These are phyloP conservation scores for Mylabris phalerata DNA, from an alignment of 1,140 invertebrate genomes.

Conservation along the genomic window DNA sequence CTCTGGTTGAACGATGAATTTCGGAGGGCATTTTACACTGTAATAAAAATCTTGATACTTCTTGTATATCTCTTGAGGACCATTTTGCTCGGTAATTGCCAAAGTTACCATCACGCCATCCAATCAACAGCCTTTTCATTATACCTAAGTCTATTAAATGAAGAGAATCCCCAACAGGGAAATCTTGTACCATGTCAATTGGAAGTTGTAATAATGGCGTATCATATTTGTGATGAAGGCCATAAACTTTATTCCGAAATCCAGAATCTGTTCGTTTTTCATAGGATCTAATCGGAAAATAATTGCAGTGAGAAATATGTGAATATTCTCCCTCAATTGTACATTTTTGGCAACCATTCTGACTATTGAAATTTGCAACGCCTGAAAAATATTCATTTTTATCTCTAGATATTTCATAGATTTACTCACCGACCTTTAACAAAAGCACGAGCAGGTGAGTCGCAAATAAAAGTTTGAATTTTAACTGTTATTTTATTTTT, in stretches of 20 bases:
- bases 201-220: conserved; percentile 17
- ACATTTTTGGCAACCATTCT: conserved; percentile 27
- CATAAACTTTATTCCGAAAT: conserved; percentile 25
- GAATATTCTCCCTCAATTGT: conserved; percentile 27
- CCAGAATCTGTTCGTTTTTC: conserved; percentile 23
- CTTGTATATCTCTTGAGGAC: conserved; percentile 7
- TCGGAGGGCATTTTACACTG: conserved; percentile 23
- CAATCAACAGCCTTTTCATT: conserved; percentile 25
- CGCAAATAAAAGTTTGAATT: conserved; percentile 22
- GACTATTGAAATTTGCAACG: conserved; percentile 22
- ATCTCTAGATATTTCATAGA: neutral
- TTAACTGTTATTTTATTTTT: conserved; percentile 1
- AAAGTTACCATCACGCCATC: conserved; percentile 25
- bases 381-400: conserved; percentile 20
- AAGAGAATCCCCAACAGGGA: conserved; percentile 26
- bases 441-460: conserved; percentile 22
- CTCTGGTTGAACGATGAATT: conserved; percentile 25
- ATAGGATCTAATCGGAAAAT: conserved; percentile 22
- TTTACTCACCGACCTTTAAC: conserved; percentile 19
- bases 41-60: conserved; percentile 8
- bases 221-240: conserved; percentile 24
- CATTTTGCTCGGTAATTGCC: conserved; percentile 16
- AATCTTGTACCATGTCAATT: conserved; percentile 29
- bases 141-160: conserved; percentile 31
- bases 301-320: conserved; percentile 23